Base-by-base conservation (phyloP, 92 coral and sea anemone species). In the Blastomussa wellsi region DNA sequence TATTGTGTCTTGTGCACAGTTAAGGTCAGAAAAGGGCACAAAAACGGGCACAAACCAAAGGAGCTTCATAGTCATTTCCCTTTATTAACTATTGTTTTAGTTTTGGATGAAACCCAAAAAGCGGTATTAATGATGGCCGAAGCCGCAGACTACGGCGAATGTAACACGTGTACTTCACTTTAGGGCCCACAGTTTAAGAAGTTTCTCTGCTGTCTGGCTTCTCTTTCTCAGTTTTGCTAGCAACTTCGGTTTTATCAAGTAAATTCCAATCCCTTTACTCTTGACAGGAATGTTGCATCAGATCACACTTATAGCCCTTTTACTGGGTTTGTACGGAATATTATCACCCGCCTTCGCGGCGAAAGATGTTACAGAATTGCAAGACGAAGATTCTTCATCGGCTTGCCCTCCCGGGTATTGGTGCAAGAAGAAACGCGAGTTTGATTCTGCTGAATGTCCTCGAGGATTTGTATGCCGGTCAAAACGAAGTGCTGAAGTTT, bases 401-500 rank as follows among this genome's bases (percentile, higher is more conserved):
- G 22, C 47, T 3, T 83, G 92, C 69, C 89, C 92, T 16, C 92
- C 92, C 15, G 92, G 92, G 9, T 89, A 84, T 38, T 89, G 92
- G 92, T 89, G 92, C 78, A 76, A 80, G 51, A 91, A 71, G 31
- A 91, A 82, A 83, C 90, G 94, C 20, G 84, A 88, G 33, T 71
- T 82, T 29, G 94, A 91, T 70, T 41, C 76, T 48, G 39, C 71
- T 2, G 79, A 76, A 2, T 93, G 97, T n/a, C 94, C 92, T 19
- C 38, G 68, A 7, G 93, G 91, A 14, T 91, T 80, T 59, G 53
- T 84, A 87, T 93, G 97, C 84, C 79, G 68, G 36, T 60, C 92
- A 36, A 82, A 84, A 36, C 84, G 94, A n/a, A 80, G 89, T 15
- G 41, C 36, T 1, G 64, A n/a, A 28, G 82, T 38, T 60, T 94